Base-by-base conservation (phyloP, 2,888 invertebrate genomes). In the Thelaira solivaga region DNA sequence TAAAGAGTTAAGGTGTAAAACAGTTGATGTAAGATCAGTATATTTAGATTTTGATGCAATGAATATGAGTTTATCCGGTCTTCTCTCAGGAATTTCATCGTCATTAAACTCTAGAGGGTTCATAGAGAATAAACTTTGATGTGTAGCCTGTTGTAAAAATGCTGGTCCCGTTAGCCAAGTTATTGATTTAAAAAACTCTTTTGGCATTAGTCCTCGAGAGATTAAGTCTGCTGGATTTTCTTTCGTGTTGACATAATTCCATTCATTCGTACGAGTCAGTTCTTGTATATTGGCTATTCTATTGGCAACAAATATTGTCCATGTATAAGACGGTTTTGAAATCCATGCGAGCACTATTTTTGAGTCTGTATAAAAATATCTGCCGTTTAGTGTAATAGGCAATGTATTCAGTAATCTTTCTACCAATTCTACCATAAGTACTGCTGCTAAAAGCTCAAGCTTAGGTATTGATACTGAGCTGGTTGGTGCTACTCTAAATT, bases 291-390 rank as follows among this genome's bases (percentile, higher is more conserved):
- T 59, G 4, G 43, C 59, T 20, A 59, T 7, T 43, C 59, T 43
- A 7, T 57, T 57, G 26, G 41, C 41, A 1, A 57, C 57, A 41
- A 57, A 41, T n/a, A 34, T 34, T 18, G 39, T 57, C 39, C 55
- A 57, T 13, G 55, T 55, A 18, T 55, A 55, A 13, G 62, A 64
- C 0, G 49, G 49, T 13, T 64, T 64, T 0, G 62, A 36, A 11
- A 64, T 49, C 62, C 39, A 64, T 11, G 49, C 49, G 1, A 64
- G 7, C 24, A 64, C 49, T 16, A 49, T 64, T 26, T 64, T 64
- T 18, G 62, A 64, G 39, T 64, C 62, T 10, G 49, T 64, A 26
- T 64, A 64, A 16, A 7, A 59, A 6, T 1, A 13, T 26, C 57
- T 39, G 0, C 18, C 18, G 2, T 24, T 16, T 43, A 64, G 24